Conservation (phyloP, 2,113 vertebrate species). For the Madoqua kirkii region DNA sequence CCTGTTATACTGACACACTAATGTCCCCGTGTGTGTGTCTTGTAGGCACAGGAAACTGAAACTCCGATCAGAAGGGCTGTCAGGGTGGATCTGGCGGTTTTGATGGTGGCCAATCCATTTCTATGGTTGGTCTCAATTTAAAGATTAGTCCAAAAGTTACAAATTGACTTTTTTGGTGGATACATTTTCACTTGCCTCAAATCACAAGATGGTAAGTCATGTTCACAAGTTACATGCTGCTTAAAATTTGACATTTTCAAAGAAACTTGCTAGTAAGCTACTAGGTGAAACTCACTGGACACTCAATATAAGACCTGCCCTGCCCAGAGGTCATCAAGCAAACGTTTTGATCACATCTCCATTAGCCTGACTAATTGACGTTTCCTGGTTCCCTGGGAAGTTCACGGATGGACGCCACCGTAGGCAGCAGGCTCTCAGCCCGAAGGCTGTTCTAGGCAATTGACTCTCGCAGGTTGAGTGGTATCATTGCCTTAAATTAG, state of each 20-base stretch:
- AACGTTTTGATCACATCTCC: neutral
- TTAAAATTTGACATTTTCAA: neutral
- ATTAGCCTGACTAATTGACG: neutral
- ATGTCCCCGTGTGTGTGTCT: accelerated
- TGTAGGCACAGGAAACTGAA: neutral
- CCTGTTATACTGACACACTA: neutral
- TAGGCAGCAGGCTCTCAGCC: no score
- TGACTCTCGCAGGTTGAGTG: neutral
- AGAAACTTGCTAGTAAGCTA: neutral
- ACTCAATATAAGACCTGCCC: neutral
- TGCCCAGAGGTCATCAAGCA: neutral
- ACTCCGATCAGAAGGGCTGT: neutral
- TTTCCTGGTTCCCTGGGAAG: neutral
- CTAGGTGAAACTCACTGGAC: neutral
- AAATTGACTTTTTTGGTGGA: neutral
- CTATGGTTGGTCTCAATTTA: neutral
- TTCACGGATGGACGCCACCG: accelerated
- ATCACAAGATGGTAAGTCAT: neutral
- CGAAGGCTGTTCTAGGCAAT: accelerated
- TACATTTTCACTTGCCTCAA: neutral
- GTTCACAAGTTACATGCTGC: neutral
- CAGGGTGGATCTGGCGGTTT: neutral
- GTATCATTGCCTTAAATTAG: neutral
- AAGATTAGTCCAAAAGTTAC: neutral
- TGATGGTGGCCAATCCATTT: neutral